These are phyloP conservation scores for Galerucella pusilla DNA, from an alignment of 2,888 invertebrate species.

Conservation along the genomic window DNA sequence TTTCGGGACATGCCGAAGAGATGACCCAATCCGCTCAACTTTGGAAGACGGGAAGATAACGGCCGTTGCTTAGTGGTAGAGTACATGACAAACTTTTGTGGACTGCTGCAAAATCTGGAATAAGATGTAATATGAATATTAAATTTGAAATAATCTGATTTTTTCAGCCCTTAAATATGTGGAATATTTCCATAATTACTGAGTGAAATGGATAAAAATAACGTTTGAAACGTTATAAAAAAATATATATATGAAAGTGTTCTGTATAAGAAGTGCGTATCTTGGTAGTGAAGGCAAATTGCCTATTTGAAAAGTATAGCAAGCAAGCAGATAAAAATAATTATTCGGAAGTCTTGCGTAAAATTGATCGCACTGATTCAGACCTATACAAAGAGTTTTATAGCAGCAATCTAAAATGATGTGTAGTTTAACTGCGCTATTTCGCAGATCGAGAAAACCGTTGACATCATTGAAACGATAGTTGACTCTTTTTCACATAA, in stretches of 20 bases:
- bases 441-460: conserved; percentile 32
- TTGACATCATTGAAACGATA: conserved; percentile 39
- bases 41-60: too few species aligned
- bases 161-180: too few species aligned
- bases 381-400: conserved; percentile 9
- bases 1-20: too few species aligned
- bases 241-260: not conserved
- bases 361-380: conserved; percentile 7
- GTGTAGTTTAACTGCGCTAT: conserved; percentile 26
- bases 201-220: too few species aligned
- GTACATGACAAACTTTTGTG: too few species aligned
- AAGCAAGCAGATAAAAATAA: not conserved
- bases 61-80: too few species aligned
- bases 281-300: not conserved
- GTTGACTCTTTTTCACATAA: conserved; percentile 44
- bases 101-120: too few species aligned
- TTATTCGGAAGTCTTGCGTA: not conserved
- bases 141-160: too few species aligned
- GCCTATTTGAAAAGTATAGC: not conserved
- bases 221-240: too few species aligned
- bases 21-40: too few species aligned
- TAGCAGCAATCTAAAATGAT: conserved; percentile 10
- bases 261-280: not conserved
- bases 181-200: too few species aligned
- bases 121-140: too few species aligned